A percentile compares a stretch with the other conserved stretches of the same genome.
Conservation (phyloP, 2,888 invertebrate species). For the Pinctada fucata region DNA sequence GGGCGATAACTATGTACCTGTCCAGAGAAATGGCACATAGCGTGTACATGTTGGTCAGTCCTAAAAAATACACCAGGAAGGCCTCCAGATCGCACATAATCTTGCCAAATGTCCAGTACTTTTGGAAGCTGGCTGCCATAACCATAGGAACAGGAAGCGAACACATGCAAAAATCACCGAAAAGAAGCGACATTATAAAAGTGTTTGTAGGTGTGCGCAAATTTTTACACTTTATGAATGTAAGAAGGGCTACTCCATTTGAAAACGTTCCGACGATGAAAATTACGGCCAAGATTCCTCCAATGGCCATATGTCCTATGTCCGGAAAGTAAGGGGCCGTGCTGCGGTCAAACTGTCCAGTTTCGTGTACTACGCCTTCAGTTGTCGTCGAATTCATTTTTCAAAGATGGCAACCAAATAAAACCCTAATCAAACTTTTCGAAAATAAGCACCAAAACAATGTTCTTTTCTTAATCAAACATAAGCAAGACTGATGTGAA, state of each 20-base stretch:
- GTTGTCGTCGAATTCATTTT: no score
- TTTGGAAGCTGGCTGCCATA: slow-evolving; percentile 48
- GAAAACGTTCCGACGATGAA: slow-evolving; percentile 49
- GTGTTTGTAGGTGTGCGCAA: slow-evolving; percentile 64
- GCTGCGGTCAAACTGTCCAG: no score
- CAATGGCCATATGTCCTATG: slow-evolving; percentile 10
- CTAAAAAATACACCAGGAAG: slow-evolving; percentile 64
- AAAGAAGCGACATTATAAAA: slow-evolving; percentile 60
- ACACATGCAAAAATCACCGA: slow-evolving; percentile 61
- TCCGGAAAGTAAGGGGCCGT: not conserved
- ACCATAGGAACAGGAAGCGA: slow-evolving; percentile 50
- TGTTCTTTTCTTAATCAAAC: no score
- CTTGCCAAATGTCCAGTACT: slow-evolving; percentile 52
- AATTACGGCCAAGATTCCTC: slow-evolving; percentile 34
- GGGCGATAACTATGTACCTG: slow-evolving; percentile 67
- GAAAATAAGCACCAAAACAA: no score
- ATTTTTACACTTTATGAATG: slow-evolving; percentile 55
- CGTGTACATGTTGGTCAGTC: slow-evolving; percentile 62
- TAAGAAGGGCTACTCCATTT: slow-evolving; percentile 54
- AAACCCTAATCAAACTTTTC: no score
- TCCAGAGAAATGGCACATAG: slow-evolving; percentile 66
- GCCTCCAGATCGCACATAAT: slow-evolving; percentile 60
- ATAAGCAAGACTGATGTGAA: no score
- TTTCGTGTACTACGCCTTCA: no score
- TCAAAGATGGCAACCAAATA: no score